Evolutionary conservation across 2,797 vertebrate genomes (phyloP).

Genomic region (Esox lucius): DNA sequence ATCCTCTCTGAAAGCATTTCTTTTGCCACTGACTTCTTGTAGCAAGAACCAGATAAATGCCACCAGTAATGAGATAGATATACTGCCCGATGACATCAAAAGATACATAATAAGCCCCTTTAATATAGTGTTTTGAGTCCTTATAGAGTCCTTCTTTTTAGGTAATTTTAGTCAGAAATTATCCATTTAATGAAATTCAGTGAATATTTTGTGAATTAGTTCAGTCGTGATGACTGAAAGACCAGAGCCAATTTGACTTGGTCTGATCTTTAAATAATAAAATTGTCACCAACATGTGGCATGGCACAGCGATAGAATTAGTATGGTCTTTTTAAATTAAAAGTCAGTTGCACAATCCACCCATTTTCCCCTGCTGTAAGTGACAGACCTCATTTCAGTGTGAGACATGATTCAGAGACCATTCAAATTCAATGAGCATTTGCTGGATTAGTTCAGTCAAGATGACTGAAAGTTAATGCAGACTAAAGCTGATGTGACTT

Average conservation of each 20-base stretch:
- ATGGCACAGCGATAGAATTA: not conserved
- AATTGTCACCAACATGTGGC: constrained; percentile 8
- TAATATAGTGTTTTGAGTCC: constrained; percentile 31
- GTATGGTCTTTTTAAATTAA: constrained; percentile 46
- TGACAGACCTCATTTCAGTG: too few relatives aligned
- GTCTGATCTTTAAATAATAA: constrained; percentile 26
- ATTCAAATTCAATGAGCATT: not conserved
- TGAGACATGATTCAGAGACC: too few relatives aligned
- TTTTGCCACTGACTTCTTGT: constrained; percentile 40
- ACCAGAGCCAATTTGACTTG: constrained; percentile 1
- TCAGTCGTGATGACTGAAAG: constrained; percentile 17
- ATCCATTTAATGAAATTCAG: constrained; percentile 27
- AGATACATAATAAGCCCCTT: constrained; percentile 33
- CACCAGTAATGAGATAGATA: constrained; percentile 44
- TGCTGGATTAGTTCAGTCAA: not conserved
- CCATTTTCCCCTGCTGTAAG: constrained; percentile 3
- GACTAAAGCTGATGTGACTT: not conserved
- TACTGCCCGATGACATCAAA: constrained; percentile 47
- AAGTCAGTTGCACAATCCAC: constrained; percentile 20
- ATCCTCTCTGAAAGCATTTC: constrained; percentile 44
- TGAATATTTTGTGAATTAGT: constrained; percentile 6
- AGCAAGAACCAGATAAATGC: constrained; percentile 36
- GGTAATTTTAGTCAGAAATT: constrained; percentile 33
- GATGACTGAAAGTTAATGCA: not conserved
- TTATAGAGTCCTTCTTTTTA: constrained; percentile 18